phyloP scores from a whole-genome alignment of 1,140 invertebrate species.

The Schlechtendalia chinensis region DNA sequence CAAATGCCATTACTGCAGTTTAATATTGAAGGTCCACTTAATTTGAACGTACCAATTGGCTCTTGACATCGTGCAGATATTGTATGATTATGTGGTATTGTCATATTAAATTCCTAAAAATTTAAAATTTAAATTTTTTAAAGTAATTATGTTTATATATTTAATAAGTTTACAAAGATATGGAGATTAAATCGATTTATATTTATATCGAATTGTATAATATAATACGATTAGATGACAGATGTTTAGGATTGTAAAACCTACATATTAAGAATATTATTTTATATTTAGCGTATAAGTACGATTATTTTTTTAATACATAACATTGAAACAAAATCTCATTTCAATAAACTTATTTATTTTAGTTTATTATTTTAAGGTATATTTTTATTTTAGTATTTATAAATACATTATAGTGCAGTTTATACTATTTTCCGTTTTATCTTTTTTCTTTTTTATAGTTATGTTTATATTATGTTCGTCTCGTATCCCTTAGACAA shows the following conservation, averaged over 20 bases:
- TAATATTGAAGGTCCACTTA: constrained; percentile 67
- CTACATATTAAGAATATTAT: no score
- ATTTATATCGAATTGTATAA: not conserved
- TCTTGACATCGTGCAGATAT: constrained; percentile 42
- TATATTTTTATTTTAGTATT: not conserved
- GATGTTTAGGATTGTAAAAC: not conserved
- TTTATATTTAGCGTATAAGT: not conserved
- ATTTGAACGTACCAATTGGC: constrained; percentile 70
- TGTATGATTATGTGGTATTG: constrained; percentile 35
- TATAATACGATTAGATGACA: not conserved
- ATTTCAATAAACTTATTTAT: not conserved
- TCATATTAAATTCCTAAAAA: constrained; percentile 37
- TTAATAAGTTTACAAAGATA: not conserved
- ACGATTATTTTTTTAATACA: no score
- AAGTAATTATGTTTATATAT: no score
- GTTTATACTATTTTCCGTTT: not conserved
- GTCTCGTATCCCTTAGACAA: not conserved
- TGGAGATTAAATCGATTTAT: no score
- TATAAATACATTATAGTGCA: not conserved
- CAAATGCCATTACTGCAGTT: constrained; percentile 77
- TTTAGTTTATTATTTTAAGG: constrained; percentile 1
- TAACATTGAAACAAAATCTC: not conserved
- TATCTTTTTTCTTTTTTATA: not conserved
- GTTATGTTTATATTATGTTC: not conserved
- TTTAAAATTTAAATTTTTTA: no score